Evolutionary conservation across 2,113 vertebrate genomes (phyloP), one percentile per base, ranked within the genome.

Genomic region (Antechinus flavipes): DNA sequence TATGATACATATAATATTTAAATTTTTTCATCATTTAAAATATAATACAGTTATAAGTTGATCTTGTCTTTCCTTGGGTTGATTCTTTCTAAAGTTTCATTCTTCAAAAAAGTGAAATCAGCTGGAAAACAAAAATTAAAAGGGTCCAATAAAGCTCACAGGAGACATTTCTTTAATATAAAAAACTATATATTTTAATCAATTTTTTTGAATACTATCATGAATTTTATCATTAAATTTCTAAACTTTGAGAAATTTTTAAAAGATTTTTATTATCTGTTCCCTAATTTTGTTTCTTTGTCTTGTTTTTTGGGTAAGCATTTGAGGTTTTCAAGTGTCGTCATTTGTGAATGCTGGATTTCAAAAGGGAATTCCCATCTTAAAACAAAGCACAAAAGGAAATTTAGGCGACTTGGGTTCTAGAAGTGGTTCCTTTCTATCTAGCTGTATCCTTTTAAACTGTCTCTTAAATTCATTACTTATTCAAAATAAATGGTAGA

Each of bases 321-420:
- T 25, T 92, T 93, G 46, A 92, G 19, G 47, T 92, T 92, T 23
- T 91, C 93, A 94, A 90, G 52, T 46, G 26, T 95, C 54, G 54
- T 93, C 23, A 94, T 96, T 94, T 95, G 90, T 91, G 61, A 96
- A 93, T 4, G 11, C 95, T 89, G 92, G 52, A 35, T 12, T 26
- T 22, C 42, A 90, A 1, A 56, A 50, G 91, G 16, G 47, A 54
- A 1, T 16, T 27, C 5, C 61, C 11, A 14, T 1, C 16, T 5
- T n/a, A 76, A 76, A 42, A 22, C 35, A n/a, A 76, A 76, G 16
- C 19, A 42, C 14, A 76, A 42, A 35, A 68, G 10, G 10, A 3
- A 2, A 76, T 5, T n/a, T 19, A 16, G 61, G 35, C n/a, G 35
- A 61, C 27, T 19, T 42, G 35, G 68, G 16, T 76, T 76, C 68